A percentile compares a stretch with the other conserved stretches of the same genome.
Conservation (phyloP, 1,140 invertebrate species). For the Cyclina sinensis region DNA sequence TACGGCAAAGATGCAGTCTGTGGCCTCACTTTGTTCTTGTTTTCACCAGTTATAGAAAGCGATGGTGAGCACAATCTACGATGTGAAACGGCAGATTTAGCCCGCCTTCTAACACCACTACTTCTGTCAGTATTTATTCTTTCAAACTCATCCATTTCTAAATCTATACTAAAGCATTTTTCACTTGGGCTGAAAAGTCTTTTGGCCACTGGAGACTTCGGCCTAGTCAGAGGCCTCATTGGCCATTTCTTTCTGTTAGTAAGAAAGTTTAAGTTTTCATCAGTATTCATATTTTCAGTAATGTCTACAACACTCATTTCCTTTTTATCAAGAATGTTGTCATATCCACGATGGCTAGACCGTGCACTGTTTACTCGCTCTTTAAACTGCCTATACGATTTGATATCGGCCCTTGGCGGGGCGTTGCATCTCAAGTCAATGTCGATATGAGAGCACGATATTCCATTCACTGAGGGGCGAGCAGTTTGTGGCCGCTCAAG, state of each 20-base stretch:
- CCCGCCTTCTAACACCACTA: background rate
- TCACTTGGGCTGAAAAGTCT: constrained; percentile 8
- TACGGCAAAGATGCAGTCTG: constrained; percentile 38
- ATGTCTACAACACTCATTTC: constrained; percentile 38
- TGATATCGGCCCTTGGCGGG: constrained; percentile 52
- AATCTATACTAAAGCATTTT: constrained; percentile 22
- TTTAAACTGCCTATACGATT: constrained; percentile 20
- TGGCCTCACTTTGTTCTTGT: background rate
- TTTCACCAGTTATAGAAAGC: background rate
- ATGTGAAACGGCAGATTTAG: constrained; percentile 24
- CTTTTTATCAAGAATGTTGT: background rate
- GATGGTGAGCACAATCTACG: background rate
- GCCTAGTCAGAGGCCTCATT: constrained; percentile 43
- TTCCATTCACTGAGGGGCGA: background rate
- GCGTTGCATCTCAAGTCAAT: constrained; percentile 43
- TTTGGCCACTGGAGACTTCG: constrained; percentile 30
- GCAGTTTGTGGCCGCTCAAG: constrained; percentile 17
- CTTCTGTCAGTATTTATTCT: background rate
- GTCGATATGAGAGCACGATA: constrained; percentile 60
- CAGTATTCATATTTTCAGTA: background rate
- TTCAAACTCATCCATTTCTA: constrained; percentile 8
- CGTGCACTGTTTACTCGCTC: constrained; percentile 40
- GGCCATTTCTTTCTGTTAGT: constrained; percentile 19
- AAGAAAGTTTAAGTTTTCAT: background rate
- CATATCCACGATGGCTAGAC: background rate